Evolutionary conservation across 2,888 invertebrate species (phyloP).

Genomic region (Eurytoma californica): DNA sequence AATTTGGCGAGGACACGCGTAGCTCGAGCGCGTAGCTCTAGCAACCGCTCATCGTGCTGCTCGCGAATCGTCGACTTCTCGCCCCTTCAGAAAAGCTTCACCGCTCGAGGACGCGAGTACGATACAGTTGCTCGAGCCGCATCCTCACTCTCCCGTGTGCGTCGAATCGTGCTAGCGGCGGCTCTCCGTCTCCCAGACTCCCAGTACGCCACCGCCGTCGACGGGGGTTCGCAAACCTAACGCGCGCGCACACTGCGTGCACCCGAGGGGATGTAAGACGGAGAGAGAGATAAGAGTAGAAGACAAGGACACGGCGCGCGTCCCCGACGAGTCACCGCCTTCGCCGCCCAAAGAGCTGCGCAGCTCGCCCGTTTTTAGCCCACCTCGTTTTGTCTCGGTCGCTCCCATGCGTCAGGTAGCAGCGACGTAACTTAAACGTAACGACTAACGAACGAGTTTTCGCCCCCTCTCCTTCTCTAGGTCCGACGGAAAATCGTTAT

Average conservation of each 20-base stretch:
- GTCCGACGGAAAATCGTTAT: conserved; percentile 41
- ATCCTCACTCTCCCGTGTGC: no score
- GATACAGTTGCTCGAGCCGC: no score
- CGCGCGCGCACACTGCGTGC: background rate
- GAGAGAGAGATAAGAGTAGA: conserved; percentile 8
- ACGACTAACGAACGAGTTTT: background rate
- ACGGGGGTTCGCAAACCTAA: no score
- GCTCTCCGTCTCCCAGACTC: no score
- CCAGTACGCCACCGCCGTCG: background rate
- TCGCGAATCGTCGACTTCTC: no score
- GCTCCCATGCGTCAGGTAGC: background rate
- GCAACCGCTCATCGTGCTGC: background rate
- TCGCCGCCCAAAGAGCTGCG: background rate
- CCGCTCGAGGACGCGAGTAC: no score
- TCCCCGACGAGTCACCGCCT: background rate
- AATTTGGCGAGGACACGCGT: background rate
- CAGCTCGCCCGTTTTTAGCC: conserved; percentile 39
- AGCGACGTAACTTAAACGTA: background rate
- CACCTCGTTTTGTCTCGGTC: background rate
- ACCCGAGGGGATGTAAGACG: background rate
- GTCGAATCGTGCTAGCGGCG: no score
- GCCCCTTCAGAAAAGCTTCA: no score
- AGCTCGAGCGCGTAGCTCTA: no score
- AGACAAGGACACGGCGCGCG: background rate
- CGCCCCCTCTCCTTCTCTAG: conserved; percentile 4